Evolutionary conservation across 1,140 invertebrate species (phyloP).

Genomic region (Papilio glaucus): DNA sequence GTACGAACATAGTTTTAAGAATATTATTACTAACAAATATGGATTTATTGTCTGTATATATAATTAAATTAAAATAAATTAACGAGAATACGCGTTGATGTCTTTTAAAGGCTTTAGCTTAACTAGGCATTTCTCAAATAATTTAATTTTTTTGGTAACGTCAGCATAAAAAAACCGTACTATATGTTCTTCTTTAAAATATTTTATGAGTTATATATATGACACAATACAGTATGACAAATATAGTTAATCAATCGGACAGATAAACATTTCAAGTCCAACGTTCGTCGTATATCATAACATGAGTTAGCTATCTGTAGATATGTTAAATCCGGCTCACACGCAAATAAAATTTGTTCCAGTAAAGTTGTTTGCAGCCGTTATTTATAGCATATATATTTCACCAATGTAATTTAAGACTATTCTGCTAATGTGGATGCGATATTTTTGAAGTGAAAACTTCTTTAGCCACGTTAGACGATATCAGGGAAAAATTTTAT

Average conservation of each 20-base stretch:
- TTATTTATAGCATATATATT: background rate
- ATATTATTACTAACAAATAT: too few relatives aligned
- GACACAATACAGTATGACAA: too few relatives aligned
- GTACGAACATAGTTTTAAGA: background rate
- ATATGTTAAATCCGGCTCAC: constrained; percentile 15
- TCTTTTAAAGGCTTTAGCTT: constrained; percentile 37
- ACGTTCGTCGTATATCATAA: background rate
- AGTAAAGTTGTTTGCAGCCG: background rate
- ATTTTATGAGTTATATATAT: too few relatives aligned
- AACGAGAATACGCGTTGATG: constrained; percentile 43
- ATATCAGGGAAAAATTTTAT: too few relatives aligned
- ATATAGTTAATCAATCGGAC: background rate
- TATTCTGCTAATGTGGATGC: too few relatives aligned
- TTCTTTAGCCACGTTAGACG: too few relatives aligned
- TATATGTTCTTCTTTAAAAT: too few relatives aligned
- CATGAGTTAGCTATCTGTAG: background rate
- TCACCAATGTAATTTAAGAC: background rate
- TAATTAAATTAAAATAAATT: too few relatives aligned
- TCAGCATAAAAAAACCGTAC: too few relatives aligned
- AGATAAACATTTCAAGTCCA: background rate
- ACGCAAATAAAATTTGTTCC: constrained; percentile 14
- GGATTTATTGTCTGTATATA: too few relatives aligned
- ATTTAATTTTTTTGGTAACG: too few relatives aligned
- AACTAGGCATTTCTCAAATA: background rate
- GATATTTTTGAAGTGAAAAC: too few relatives aligned